These are phyloP conservation scores for Todus mexicanus DNA, from an alignment of 2,797 vertebrate genomes.

Conservation along the genomic window DNA sequence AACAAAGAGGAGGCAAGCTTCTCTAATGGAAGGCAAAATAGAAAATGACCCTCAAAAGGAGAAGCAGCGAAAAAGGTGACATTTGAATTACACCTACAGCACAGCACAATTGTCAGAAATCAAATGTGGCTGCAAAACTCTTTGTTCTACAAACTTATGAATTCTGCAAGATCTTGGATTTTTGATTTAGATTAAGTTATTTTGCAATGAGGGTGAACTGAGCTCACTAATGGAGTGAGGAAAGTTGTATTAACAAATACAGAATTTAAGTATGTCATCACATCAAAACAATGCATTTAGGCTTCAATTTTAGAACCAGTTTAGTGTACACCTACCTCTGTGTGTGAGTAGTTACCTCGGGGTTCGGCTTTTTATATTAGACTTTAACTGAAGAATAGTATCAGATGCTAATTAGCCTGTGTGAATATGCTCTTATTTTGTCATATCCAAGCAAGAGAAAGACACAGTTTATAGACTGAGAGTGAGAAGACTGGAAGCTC, in stretches of 20 bases:
- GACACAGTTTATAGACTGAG: not conserved
- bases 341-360: not conserved
- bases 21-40: not conserved
- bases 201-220: not conserved
- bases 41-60: not conserved
- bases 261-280: not conserved
- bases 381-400: not conserved
- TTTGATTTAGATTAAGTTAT: not conserved
- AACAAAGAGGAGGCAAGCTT: not conserved
- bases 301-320: not conserved
- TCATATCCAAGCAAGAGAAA: not conserved
- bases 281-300: not conserved
- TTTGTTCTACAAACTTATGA: not conserved
- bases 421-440: not conserved
- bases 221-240: not conserved
- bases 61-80: slow-evolving; percentile 1
- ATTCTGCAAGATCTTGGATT: not conserved
- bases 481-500: slow-evolving; percentile 4
- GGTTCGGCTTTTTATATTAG: not conserved
- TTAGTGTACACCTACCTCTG: not conserved
- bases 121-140: not conserved
- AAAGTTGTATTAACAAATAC: not conserved
- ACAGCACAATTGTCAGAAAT: not conserved
- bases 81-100: slow-evolving; percentile 14
- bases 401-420: not conserved